Conservation (phyloP, 64 coral and sea anemone genomes). For the Porites australiensis region DNA sequence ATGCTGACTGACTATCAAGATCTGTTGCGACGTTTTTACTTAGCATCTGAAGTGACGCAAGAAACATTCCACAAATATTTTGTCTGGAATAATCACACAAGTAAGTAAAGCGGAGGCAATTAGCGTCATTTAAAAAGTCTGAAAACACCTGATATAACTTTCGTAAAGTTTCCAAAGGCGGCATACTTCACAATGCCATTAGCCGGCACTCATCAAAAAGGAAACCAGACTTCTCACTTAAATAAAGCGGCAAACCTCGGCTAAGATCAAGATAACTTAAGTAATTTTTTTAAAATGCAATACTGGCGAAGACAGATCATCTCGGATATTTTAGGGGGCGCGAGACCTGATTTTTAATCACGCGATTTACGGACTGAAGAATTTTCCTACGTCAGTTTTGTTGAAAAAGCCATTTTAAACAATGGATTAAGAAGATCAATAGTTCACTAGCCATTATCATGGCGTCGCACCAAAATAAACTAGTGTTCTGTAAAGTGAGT, state of each 20-base stretch:
- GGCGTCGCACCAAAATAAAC: neutral
- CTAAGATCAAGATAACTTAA: neutral
- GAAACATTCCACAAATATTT: conserved; percentile 31
- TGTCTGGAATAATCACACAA: conserved; percentile 16
- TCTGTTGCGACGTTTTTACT: neutral
- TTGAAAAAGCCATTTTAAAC: neutral
- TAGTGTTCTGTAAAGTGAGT: conserved; percentile 1
- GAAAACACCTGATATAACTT: conserved; percentile 44
- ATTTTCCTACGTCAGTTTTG: neutral
- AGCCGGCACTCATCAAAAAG: neutral
- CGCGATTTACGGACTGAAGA: neutral
- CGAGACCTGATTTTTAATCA: too few relatives aligned
- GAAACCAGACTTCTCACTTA: neutral
- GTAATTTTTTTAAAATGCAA: neutral
- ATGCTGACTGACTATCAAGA: neutral
- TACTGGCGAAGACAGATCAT: neutral
- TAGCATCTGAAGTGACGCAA: conserved; percentile 39
- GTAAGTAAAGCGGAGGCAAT: neutral
- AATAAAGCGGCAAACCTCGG: neutral
- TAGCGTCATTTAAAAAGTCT: conserved; percentile 32
- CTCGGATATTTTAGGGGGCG: too few relatives aligned
- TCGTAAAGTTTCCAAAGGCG: neutral
- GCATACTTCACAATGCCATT: too few relatives aligned
- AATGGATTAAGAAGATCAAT: conserved; percentile 15
- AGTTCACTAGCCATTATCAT: conserved; percentile 32